Evolutionary conservation across 1,140 invertebrate genomes (phyloP), one percentile per base, ranked within the genome.

Genomic region (Meloidogyne floridensis): DNA sequence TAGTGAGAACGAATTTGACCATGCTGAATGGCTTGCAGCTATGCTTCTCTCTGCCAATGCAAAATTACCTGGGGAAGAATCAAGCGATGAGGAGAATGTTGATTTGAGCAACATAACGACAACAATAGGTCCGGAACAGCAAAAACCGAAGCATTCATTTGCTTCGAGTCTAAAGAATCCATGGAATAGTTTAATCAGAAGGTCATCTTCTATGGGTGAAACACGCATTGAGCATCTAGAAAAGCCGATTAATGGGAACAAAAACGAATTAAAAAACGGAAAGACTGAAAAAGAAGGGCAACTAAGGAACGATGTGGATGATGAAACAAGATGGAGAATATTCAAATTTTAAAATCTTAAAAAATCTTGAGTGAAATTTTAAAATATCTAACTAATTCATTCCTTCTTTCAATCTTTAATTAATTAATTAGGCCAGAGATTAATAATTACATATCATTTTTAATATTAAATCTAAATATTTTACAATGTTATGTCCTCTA

Each of bases 21-120:
- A 83, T 74, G 85, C 86, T 6, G 86, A 86, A 75, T 86, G 85
- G 85, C 74, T 86, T 76, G 85, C 85, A 15, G 86, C 86, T 11
- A 78, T 86, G 42, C 72, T 87, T 11, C 72, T 86, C 5, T 80
- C 77, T 43, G 84, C 85, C 32, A 87, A 87, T 77, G 85, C 85
- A 8, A 83, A 87, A 77, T 56, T 86, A 18, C 85, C 85, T 3
- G 54, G 56, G 10, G 83, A 84, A 43, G 73, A 59, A 42, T 13
- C 15, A 5, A 65, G 15, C n/a, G 70, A 15, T 59, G 11, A 59
- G 13, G 11, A 59, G 15, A 59, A 15, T 59, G 15, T 5, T 15
- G 15, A 59, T 59, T 59, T 59, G 3, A 15, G 15, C 56, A 2
- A 59, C 2, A 59, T 15, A 18, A 65, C 59, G 11, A 65, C 15